phyloP scores from a whole-genome alignment of 2,113 vertebrate genomes.

The Phalacrocorax aristotelis region DNA sequence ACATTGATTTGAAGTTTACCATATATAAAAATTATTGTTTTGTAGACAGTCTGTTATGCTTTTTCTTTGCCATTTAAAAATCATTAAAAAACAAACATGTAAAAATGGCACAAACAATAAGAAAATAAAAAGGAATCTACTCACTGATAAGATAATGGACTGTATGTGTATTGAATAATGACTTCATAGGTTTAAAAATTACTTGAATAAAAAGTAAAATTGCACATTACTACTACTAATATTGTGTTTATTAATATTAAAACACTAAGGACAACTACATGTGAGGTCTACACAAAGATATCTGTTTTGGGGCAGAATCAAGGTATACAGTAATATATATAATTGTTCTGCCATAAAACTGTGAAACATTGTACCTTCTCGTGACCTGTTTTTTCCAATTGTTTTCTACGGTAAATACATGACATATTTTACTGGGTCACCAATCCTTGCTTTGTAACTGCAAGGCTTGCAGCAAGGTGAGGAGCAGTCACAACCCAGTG shows the following conservation, averaged over 20 bases:
- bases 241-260: not conserved
- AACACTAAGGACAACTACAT: not conserved
- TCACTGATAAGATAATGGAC: not conserved
- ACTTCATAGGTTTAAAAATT: not conserved
- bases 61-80: not conserved
- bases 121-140: not conserved
- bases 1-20: not conserved
- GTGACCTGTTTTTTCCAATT: rapidly evolving
- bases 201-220: not conserved
- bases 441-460: not conserved
- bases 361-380: not conserved
- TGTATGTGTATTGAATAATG: not conserved
- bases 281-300: not conserved
- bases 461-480: rapidly evolving
- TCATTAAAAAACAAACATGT: not conserved
- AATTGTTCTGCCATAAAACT: not conserved
- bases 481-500: not conserved
- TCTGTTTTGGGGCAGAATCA: not conserved
- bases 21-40: not conserved
- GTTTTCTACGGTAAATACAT: not conserved
- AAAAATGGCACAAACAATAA: not conserved
- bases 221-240: not conserved
- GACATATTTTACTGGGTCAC: not conserved
- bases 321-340: not conserved
- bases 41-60: not conserved